Conservation (phyloP, 2,888 invertebrate genomes). For the Andrena trimmerana region DNA sequence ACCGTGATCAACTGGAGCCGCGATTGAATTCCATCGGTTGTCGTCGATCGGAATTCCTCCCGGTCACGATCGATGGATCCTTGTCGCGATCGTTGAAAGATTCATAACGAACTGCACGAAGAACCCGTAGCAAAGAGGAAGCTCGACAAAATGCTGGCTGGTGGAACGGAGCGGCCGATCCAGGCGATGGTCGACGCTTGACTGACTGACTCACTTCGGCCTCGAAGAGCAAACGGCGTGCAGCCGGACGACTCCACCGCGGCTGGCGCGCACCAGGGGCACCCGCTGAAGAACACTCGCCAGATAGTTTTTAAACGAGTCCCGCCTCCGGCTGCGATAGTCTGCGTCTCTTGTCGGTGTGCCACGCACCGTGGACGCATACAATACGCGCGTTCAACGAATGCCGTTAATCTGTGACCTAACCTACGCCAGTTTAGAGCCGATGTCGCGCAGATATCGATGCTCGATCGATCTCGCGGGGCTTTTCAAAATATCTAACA, state of each 20-base stretch:
- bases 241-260: conserved; percentile 57
- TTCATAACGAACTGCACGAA: conserved; percentile 46
- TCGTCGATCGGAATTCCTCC: not conserved
- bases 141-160: too few relatives aligned
- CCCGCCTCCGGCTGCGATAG: conserved; percentile 57
- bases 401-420: conserved; percentile 34
- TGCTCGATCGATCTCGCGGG: not conserved
- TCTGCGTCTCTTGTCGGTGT: conserved; percentile 59
- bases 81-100: not conserved
- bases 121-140: too few relatives aligned
- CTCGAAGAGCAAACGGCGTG: conserved; percentile 57
- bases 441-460: not conserved
- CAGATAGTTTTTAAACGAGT: conserved; percentile 76
- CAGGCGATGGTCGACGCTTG: conserved; percentile 68
- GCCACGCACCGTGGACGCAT: conserved; percentile 51
- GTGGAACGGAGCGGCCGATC: conserved; percentile 32
- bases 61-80: conserved; percentile 29
- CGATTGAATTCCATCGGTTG: conserved; percentile 41
- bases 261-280: conserved; percentile 62
- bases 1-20: conserved; percentile 8
- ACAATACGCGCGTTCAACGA: conserved; percentile 53
- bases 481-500: not conserved
- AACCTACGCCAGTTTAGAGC: conserved; percentile 9
- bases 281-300: conserved; percentile 68
- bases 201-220: conserved; percentile 69